Conservation (phyloP, 2,888 invertebrate species). For the Melipona beecheii region DNA sequence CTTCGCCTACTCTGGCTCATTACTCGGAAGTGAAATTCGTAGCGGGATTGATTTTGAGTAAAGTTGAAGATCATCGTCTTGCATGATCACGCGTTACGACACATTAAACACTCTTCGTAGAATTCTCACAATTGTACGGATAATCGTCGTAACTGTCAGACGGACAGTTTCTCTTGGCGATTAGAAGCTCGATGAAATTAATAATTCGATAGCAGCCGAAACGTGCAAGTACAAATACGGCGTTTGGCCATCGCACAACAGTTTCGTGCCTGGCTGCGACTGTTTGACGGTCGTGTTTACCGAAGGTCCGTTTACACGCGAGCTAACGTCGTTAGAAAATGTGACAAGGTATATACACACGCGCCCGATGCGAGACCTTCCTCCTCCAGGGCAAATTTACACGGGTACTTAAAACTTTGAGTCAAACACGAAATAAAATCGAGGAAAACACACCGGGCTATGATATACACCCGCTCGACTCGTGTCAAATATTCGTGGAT, state of each 20-base stretch:
- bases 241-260: conserved; percentile 63
- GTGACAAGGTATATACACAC: conserved; percentile 75
- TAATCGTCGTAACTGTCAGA: not conserved
- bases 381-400: conserved; percentile 72
- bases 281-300: conserved; percentile 74
- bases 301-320: conserved; percentile 68
- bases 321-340: conserved; percentile 74
- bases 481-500: conserved; percentile 5
- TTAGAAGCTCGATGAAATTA: conserved; percentile 19
- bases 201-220: conserved; percentile 41
- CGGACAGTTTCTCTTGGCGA: not conserved
- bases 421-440: conserved; percentile 61
- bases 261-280: conserved; percentile 63
- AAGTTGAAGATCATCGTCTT: not conserved
- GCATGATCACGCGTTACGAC: not conserved
- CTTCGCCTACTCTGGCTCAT: not conserved
- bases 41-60: not conserved
- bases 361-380: conserved; percentile 55
- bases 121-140: not conserved
- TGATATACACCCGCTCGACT: conserved; percentile 29
- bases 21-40: not conserved
- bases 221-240: conserved; percentile 19
- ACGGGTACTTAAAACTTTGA: conserved; percentile 67
- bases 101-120: not conserved
- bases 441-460: conserved; percentile 27